Evolutionary conservation across 1,140 invertebrate genomes (phyloP).

Genomic region (Ctenoplectra terminalis): DNA sequence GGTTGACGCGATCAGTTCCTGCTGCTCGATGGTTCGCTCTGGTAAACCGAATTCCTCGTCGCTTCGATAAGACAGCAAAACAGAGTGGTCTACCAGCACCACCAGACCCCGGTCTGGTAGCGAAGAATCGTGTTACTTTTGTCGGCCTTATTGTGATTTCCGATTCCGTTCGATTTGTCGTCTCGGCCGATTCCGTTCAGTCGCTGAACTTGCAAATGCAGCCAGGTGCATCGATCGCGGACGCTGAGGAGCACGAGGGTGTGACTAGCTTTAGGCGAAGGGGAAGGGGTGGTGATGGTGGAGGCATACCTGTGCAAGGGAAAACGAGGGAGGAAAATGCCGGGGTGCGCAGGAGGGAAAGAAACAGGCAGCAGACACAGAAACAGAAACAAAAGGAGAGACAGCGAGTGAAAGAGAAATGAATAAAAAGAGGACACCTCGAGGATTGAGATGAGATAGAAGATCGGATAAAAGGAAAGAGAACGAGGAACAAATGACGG

Average conservation of each 20-base stretch:
- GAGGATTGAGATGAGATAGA: neutral
- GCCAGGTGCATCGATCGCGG: conserved; percentile 53
- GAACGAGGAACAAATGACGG: conserved; percentile 24
- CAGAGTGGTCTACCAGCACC: conserved; percentile 29
- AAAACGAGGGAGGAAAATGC: conserved; percentile 17
- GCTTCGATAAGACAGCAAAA: conserved; percentile 34
- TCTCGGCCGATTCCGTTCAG: conserved; percentile 42
- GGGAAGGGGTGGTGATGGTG: neutral
- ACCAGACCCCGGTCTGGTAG: neutral
- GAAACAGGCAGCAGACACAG: neutral
- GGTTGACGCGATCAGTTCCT: neutral
- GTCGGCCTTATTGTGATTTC: conserved; percentile 51
- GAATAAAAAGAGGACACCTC: neutral
- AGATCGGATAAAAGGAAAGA: neutral
- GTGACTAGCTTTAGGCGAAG: neutral
- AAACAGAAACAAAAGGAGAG: too few relatives aligned
- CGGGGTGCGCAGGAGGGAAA: neutral
- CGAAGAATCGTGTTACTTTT: conserved; percentile 33
- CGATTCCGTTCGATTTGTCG: conserved; percentile 53
- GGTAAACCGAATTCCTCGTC: conserved; percentile 29
- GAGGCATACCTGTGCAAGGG: conserved; percentile 16
- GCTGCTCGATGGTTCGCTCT: conserved; percentile 4
- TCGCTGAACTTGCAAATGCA: conserved; percentile 55
- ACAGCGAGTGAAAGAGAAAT: conserved; percentile 19
- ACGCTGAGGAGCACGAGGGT: neutral